phyloP scores from a whole-genome alignment of 2,888 invertebrate species.

The Linnaemya vulpina region DNA sequence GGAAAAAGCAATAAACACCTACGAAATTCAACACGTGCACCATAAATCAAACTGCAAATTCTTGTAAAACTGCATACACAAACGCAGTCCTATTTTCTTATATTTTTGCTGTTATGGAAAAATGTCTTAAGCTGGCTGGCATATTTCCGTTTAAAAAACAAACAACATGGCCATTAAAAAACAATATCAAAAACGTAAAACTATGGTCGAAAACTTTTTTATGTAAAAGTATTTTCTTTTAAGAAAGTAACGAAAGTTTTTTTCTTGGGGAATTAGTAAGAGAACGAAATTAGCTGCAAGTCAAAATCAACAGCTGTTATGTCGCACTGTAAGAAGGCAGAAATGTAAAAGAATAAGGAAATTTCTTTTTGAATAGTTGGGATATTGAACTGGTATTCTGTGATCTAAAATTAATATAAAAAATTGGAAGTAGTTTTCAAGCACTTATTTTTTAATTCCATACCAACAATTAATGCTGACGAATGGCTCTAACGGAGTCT shows the following conservation, averaged over 20 bases:
- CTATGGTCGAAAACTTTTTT: conserved; percentile 51
- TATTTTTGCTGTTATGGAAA: conserved; percentile 32
- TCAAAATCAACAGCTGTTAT: conserved; percentile 35
- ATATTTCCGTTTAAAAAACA: conserved; percentile 37
- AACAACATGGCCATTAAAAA: conserved; percentile 15
- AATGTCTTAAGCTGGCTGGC: conserved; percentile 51
- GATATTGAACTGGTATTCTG: not conserved
- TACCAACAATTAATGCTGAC: too few species aligned
- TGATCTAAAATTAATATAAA: too few species aligned
- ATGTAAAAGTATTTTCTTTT: conserved; percentile 48
- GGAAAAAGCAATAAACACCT: conserved; percentile 67
- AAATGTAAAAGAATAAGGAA: conserved; percentile 27
- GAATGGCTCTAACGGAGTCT: too few species aligned
- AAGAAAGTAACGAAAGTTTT: conserved; percentile 55
- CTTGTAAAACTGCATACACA: conserved; percentile 9
- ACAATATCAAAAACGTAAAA: conserved; percentile 26
- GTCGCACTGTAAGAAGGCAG: conserved; percentile 8
- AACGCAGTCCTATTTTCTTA: conserved; percentile 26
- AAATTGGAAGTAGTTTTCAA: too few species aligned
- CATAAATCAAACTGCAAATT: conserved; percentile 58
- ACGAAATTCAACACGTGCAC: conserved; percentile 67
- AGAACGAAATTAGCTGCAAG: conserved; percentile 47
- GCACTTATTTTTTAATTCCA: too few species aligned
- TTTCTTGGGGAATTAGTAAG: not conserved
- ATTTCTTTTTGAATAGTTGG: not conserved